phyloP scores from a whole-genome alignment of 2,113 vertebrate species.

The Acanthisitta chloris region DNA sequence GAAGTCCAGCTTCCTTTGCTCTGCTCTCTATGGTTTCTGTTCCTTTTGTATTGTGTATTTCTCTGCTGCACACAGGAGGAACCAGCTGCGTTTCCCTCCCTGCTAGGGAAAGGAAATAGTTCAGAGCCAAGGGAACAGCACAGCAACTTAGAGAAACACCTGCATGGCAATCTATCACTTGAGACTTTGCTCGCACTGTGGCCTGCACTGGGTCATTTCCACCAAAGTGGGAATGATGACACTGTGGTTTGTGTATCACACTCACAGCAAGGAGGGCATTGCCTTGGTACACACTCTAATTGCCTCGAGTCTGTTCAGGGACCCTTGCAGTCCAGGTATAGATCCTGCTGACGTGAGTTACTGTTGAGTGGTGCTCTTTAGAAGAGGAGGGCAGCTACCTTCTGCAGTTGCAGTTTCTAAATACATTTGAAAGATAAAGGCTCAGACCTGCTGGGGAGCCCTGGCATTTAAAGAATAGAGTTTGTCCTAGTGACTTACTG shows the following conservation, averaged over 20 bases:
- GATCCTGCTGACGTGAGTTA: background rate
- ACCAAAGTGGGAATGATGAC: background rate
- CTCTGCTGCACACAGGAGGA: slow-evolving; percentile 8
- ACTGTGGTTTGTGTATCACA: background rate
- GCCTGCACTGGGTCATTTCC: background rate
- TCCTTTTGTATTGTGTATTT: slow-evolving; percentile 42
- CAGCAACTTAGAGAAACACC: slow-evolving; percentile 34
- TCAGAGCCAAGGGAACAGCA: slow-evolving; percentile 25
- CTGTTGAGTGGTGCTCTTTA: background rate
- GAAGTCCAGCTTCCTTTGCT: slow-evolving; percentile 52
- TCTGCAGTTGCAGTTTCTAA: background rate
- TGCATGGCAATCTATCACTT: background rate
- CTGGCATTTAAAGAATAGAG: background rate
- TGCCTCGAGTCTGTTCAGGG: background rate
- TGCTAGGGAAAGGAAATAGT: slow-evolving; percentile 35
- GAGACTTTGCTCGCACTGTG: background rate
- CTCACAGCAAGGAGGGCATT: background rate
- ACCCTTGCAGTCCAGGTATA: background rate
- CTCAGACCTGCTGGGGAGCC: background rate
- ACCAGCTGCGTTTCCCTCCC: slow-evolving; percentile 45
- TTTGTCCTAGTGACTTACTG: background rate
- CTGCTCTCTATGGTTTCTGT: background rate
- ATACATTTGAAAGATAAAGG: background rate
- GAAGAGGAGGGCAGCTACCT: background rate
- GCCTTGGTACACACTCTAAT: background rate